Evolutionary conservation across 2,797 vertebrate species (phyloP), one percentile per base, ranked within the genome.

Genomic region (Sebastes kiyomatsui): DNA sequence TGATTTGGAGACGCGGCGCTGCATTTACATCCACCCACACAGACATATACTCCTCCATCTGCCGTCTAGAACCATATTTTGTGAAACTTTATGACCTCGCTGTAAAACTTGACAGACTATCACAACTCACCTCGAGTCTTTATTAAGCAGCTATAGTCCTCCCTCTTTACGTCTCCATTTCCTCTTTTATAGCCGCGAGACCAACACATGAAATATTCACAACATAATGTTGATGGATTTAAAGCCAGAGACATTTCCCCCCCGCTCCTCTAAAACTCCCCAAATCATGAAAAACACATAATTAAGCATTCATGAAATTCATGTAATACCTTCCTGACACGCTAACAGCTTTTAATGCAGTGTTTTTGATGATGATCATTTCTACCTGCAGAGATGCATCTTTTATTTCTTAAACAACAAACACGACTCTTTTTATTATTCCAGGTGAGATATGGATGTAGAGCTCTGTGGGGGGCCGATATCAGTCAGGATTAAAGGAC

Each of bases 41-140:
- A 66, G 54, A 65, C 80, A 66, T 5, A 38, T 14, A 32, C 42
- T n/a, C 56, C 49, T 77, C 72, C 80, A 77, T 77, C 80, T 80
- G 76, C 82, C 28, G 81, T 70, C 83, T 72, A 18, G 32, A 59
- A 59, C 5, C 65, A 58, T 56, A 69, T 77, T 81, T 75, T 55
- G 80, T 67, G 25, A 69, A 77, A 83, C 75, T 87, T 87, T 64
- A 54, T 42, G 85, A 77, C 83, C 75, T 77, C 2, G 22, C 68
- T 70, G 67, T 80, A 30, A 78, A 86, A 82, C 83, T 28, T 46
- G 22, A 52, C 72, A 25, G 46, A 4, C 38, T 9, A 25, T 65
- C 62, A 35, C 28, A 4, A 25, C 56, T 78, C 68, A 73, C 54
- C 68, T 64, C 67, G 1, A 35, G 11, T 60, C 74, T 77, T 64